phyloP scores from a whole-genome alignment of 2,888 invertebrate genomes.

The Sturmia bella region DNA sequence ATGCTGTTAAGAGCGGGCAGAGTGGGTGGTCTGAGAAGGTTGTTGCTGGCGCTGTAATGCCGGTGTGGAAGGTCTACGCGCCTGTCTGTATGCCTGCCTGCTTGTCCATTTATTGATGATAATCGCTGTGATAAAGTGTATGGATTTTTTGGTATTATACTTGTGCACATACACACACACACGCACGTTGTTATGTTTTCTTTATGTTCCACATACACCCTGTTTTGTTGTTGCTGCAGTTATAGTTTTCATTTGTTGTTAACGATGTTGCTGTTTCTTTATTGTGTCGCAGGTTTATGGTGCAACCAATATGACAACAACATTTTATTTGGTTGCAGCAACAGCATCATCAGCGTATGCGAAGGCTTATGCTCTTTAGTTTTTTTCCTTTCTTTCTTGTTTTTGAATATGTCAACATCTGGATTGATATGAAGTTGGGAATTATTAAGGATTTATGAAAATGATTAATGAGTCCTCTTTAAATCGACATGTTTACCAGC shows the following conservation, averaged over 20 bases:
- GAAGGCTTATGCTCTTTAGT: slow-evolving; percentile 7
- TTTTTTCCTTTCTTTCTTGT: slow-evolving; percentile 25
- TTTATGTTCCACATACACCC: slow-evolving; percentile 45
- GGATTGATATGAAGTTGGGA: slow-evolving; percentile 66
- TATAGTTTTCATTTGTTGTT: slow-evolving; percentile 3
- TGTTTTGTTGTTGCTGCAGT: slow-evolving; percentile 21
- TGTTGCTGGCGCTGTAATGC: background rate
- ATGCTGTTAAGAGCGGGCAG: background rate
- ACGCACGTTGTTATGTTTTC: slow-evolving; percentile 31
- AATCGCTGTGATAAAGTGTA: slow-evolving; percentile 67
- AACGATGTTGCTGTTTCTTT: slow-evolving; percentile 23
- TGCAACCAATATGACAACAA: slow-evolving; percentile 64
- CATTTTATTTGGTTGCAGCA: slow-evolving; percentile 64
- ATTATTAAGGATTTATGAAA: slow-evolving; percentile 68
- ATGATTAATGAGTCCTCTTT: slow-evolving; percentile 67
- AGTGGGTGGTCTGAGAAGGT: background rate
- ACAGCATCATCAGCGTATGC: background rate
- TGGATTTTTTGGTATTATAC: slow-evolving; percentile 62
- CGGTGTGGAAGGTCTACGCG: slow-evolving; percentile 3
- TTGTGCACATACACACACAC: slow-evolving; percentile 25
- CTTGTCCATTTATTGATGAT: slow-evolving; percentile 67
- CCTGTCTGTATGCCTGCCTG: background rate
- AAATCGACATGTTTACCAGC: slow-evolving; percentile 55
- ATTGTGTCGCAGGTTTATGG: slow-evolving; percentile 54
- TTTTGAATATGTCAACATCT: slow-evolving; percentile 62